Evolutionary conservation across 2,888 invertebrate genomes (phyloP).

Genomic region (Furcula furcula): DNA sequence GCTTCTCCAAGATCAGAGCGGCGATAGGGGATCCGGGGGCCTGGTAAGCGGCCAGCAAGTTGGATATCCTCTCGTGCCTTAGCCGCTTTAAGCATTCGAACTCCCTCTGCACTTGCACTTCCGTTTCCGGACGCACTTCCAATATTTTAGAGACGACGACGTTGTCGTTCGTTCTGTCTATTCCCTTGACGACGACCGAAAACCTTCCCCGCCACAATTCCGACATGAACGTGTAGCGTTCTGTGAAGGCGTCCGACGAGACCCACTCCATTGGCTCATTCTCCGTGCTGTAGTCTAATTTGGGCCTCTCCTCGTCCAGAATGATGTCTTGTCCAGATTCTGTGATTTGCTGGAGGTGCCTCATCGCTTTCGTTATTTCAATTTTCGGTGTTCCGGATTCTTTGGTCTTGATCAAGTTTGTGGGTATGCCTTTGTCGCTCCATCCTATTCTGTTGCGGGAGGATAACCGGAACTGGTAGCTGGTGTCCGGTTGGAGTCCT

Average conservation of each 20-base stretch:
- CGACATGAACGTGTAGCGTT: slow-evolving; percentile 92
- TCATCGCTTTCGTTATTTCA: slow-evolving; percentile 91
- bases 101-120: slow-evolving; percentile 87
- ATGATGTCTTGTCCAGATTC: slow-evolving; percentile 88
- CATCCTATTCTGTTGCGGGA: slow-evolving; percentile 96
- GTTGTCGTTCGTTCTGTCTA: slow-evolving; percentile 87
- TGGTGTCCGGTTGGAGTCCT: slow-evolving; percentile 88
- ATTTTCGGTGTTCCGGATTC: slow-evolving; percentile 86
- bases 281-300: slow-evolving; percentile 88
- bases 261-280: slow-evolving; percentile 88
- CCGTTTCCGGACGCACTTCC: slow-evolving; percentile 85
- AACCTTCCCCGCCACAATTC: slow-evolving; percentile 93
- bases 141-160: slow-evolving; percentile 93
- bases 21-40: slow-evolving; percentile 85
- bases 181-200: slow-evolving; percentile 89
- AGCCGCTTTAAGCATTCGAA: slow-evolving; percentile 91
- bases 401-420: slow-evolving; percentile 87
- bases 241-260: slow-evolving; percentile 84
- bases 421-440: slow-evolving; percentile 94
- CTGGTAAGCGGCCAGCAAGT: slow-evolving; percentile 87
- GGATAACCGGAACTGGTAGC: slow-evolving; percentile 94
- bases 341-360: slow-evolving; percentile 91
- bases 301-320: slow-evolving; percentile 83
- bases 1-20: slow-evolving; percentile 89
- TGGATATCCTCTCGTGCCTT: slow-evolving; percentile 93